Base-by-base conservation (phyloP, 1,140 invertebrate species). In the Agrypnia vestita region DNA sequence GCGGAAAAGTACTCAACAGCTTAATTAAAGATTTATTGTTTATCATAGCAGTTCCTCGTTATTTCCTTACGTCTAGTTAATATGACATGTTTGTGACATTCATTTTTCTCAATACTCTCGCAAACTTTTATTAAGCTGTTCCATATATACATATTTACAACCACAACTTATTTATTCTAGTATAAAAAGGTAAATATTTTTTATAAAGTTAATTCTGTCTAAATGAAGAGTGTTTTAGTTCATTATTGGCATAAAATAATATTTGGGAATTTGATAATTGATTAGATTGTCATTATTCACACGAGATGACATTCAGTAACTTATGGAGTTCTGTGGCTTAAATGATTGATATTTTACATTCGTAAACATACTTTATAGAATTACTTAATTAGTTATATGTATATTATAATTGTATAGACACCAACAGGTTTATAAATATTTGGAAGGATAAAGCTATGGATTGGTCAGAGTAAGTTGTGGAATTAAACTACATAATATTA, bases 401-500 rank as follows among this genome's bases (percentile, higher is more conserved):
- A 51, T 51, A 51, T 51, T 13, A 51, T 51, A 51, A 15, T 17
- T 61, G n/a, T 61, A 15, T n/a, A 49, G 67, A 71, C 67, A 71
- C 43, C 67, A 15, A 71, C 67, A 47, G 67, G n/a, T 17, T 47
- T 47, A 19, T 71, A 71, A 10, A 61, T 35, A 35, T 35, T 61
- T 61, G 56, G 67, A 47, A 71, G 46, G 46, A 49, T 71, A 71
- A 71, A 71, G 67, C 67, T 71, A 47, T 49, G 10, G 46, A 49
- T 71, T 71, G 67, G 67, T 71, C 67, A 47, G 67, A 44, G 15
- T 35, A 49, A 47, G 67, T 13, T 64, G 67, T 71, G 67, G 67
- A 49, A 47, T 49, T 47, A 44, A 15, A 47, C 67, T 71, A 71
- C 46, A 71, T 71, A 71, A 71, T 71, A 71, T 71, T 71, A 71